Conservation (phyloP, 30 jellyfish, hydroid and myxozoan genomes). For the Nemopilema nomurai region DNA sequence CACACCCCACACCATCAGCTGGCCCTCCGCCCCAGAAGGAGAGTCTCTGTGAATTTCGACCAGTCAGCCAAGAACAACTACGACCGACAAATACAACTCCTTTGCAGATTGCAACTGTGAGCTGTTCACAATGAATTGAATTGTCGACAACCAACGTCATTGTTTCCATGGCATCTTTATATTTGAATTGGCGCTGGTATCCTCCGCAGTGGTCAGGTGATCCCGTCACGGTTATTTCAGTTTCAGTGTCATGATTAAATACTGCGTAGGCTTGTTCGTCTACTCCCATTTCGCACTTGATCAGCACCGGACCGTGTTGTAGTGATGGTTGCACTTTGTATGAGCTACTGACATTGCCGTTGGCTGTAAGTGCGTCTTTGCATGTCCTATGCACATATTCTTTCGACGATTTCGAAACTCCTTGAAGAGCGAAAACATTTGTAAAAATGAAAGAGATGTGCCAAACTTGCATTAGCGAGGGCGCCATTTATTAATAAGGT, state of each 20-base stretch:
- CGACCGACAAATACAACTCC: slow-evolving; percentile 25
- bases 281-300: neutral
- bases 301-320: neutral
- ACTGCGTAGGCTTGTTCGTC: slow-evolving; percentile 18
- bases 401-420: neutral
- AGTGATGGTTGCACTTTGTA: slow-evolving; percentile 24
- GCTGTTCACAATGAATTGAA: slow-evolving; percentile 19
- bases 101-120: slow-evolving; percentile 15
- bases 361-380: slow-evolving; percentile 5
- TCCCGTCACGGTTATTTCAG: slow-evolving; percentile 14
- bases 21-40: slow-evolving; percentile 48
- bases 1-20: slow-evolving; percentile 17
- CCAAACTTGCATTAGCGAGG: too few species aligned
- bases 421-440: neutral
- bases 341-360: neutral
- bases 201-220: slow-evolving; percentile 8
- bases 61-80: slow-evolving; percentile 28
- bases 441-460: too few species aligned
- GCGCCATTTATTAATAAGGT: too few species aligned
- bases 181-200: neutral
- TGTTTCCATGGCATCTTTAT: neutral
- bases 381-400: slow-evolving; percentile 20
- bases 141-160: neutral
- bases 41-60: slow-evolving; percentile 13
- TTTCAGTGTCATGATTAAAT: slow-evolving; percentile 21